A percentile compares a stretch with the other conserved stretches of the same genome.
Evolutionary conservation across 2,888 invertebrate species (phyloP).

Genomic region (Idaea biselata): DNA sequence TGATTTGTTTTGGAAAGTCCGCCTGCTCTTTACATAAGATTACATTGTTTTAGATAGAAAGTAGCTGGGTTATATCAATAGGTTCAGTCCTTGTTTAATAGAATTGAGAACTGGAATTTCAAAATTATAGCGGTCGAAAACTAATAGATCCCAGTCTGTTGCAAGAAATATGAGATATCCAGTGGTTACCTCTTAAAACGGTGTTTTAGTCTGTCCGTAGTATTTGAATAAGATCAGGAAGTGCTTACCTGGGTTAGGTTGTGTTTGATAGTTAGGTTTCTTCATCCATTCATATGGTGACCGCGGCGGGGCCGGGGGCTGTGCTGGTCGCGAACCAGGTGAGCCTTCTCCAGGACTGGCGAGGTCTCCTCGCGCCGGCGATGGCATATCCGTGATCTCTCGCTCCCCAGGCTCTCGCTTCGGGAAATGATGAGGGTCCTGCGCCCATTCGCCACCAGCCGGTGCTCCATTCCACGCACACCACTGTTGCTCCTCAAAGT

Average conservation of each 20-base stretch:
- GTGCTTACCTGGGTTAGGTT: conserved; percentile 89
- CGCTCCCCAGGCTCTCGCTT: conserved; percentile 69
- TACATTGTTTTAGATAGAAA: no score
- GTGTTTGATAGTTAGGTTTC: conserved; percentile 91
- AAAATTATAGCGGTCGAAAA: no score
- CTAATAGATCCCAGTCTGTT: no score
- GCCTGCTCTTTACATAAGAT: no score
- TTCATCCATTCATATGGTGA: conserved; percentile 97
- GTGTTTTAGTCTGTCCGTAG: neutral
- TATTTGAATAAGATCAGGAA: neutral
- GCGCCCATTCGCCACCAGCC: conserved; percentile 72
- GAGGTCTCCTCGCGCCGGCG: conserved; percentile 75
- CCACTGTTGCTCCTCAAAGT: conserved; percentile 81
- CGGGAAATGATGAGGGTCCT: conserved; percentile 73
- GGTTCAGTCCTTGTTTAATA: no score
- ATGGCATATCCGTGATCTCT: conserved; percentile 70
- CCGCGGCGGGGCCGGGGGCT: conserved; percentile 85
- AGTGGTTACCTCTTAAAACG: neutral
- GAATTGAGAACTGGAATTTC: no score
- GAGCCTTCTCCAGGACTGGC: conserved; percentile 80
- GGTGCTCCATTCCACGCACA: conserved; percentile 78
- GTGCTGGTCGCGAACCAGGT: conserved; percentile 70
- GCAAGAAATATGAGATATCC: neutral
- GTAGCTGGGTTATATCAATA: no score
- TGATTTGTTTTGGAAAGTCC: no score